phyloP scores from a whole-genome alignment of 2,888 invertebrate genomes.

The Dynastes maya region DNA sequence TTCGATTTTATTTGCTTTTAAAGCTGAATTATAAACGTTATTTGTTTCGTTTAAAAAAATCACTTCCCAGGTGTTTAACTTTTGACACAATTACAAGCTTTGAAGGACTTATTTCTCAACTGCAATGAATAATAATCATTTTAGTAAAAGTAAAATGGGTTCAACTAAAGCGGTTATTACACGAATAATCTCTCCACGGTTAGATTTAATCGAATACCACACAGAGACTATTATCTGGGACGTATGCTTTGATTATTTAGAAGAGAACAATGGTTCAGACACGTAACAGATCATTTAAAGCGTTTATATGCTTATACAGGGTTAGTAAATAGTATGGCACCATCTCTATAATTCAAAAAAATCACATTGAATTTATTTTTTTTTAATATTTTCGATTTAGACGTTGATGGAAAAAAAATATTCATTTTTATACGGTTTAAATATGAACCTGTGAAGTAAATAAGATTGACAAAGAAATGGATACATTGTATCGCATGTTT shows the following conservation, averaged over 20 bases:
- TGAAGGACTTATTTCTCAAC: constrained; percentile 38
- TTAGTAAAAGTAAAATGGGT: constrained; percentile 47
- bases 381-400: no score
- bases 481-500: no score
- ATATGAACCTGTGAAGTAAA: no score
- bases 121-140: constrained; percentile 10
- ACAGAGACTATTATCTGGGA: not conserved
- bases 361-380: no score
- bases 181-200: not conserved
- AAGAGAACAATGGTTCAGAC: constrained; percentile 5
- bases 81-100: constrained; percentile 48
- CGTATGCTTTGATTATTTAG: constrained; percentile 1
- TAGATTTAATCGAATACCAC: constrained; percentile 9
- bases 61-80: constrained; percentile 54
- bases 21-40: no score
- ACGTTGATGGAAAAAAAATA: no score
- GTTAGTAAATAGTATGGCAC: not conserved
- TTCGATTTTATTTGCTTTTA: no score
- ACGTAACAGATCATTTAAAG: constrained; percentile 5
- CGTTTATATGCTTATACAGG: not conserved
- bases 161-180: not conserved
- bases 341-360: no score
- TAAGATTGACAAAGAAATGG: no score
- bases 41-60: constrained; percentile 19
- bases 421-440: no score